Conservation (phyloP, 92 coral and sea anemone genomes). For the Paragorgia papillata region DNA sequence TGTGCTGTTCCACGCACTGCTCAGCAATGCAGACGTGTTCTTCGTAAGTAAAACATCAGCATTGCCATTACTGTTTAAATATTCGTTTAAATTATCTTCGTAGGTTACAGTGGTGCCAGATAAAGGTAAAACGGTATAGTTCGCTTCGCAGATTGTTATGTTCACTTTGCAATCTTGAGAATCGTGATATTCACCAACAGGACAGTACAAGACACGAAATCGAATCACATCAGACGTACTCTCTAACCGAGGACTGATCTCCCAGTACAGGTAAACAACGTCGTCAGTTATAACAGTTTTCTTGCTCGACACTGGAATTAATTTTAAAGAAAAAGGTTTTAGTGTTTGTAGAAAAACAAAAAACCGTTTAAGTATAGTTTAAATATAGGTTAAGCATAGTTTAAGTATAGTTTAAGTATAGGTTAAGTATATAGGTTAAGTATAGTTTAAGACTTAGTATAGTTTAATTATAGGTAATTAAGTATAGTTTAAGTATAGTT, state of each 20-base stretch:
- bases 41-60: neutral
- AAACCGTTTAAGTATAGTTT: no score
- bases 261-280: constrained; percentile 6
- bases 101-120: neutral
- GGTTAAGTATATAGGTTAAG: no score
- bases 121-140: constrained; percentile 2
- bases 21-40: neutral
- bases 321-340: constrained; percentile 2
- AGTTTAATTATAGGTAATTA: no score
- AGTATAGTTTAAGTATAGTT: no score
- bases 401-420: no score
- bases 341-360: no score
- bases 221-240: neutral
- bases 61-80: neutral
- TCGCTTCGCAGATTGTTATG: constrained; percentile 10
- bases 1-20: constrained; percentile 14
- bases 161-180: constrained; percentile 12
- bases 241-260: neutral
- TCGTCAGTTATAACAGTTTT: neutral
- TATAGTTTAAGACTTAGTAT: no score
- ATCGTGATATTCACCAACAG: neutral
- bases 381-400: no score
- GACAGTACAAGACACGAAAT: constrained; percentile 22
- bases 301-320: neutral
- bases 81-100: neutral